Evolutionary conservation across 2,888 invertebrate genomes (phyloP), one percentile per base, ranked within the genome.

Genomic region (Petrolisthes manimaculis): DNA sequence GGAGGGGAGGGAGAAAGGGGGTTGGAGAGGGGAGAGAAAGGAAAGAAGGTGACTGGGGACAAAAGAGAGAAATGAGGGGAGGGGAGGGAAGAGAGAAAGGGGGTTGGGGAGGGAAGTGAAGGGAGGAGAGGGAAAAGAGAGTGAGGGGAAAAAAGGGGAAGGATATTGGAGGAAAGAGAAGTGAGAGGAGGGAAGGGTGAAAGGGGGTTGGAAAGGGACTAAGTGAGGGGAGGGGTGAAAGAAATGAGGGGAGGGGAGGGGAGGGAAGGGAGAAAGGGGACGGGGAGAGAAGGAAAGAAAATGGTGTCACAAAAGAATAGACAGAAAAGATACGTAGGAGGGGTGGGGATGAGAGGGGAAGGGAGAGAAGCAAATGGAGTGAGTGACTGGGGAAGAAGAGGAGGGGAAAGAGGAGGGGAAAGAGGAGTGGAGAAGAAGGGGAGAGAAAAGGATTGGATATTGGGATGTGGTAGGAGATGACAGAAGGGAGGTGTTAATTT

Each of bases 351-450:
- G 80, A 3, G 80, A 55, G 55, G 55, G 56, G 18, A 24, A 18
- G n/a, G 55, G 80, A 80, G 80, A 55, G 18, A 80, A 55, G 56
- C 9, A 80, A n/a, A 18, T 12, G 55, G 80, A 12, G 80, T 0
- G 55, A 5, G 55, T 9, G 55, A 55, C n/a, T 18, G 80, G 55
- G 53, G 56, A n/a, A 24, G 53, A 54, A 55, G 56, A n/a, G 80
- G 56, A n/a, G 80, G 55, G 80, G 18, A 24, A 24, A 51, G 61
- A 21, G 21, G n/a, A 21, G 14, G 0, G 53, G 12, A 21, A 5
- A 5, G 51, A 51, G 18, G 51, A 14, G 51, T 1, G 53, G 18
- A 51, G 12, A 14, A 51, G 77, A 77, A 37, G 12, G 77, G 9
- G 53, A 53, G 77, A 9, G 53, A 5, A 5, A 21, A 54, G 18